These are phyloP conservation scores for Venusia cambrica DNA, from an alignment of 2,888 invertebrate species.

Conservation along the genomic window DNA sequence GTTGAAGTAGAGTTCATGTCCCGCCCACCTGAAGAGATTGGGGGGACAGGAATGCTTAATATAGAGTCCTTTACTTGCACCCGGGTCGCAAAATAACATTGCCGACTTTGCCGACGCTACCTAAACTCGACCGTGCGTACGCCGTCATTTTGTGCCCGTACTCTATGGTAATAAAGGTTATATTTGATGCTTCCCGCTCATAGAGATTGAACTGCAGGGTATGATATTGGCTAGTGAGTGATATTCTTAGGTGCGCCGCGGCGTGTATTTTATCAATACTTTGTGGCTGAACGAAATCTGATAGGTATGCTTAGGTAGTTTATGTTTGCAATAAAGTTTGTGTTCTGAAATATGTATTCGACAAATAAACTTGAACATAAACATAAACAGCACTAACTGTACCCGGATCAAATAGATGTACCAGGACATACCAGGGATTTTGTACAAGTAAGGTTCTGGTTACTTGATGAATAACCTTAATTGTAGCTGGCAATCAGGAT, in stretches of 20 bases:
- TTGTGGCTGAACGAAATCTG: constrained; percentile 20
- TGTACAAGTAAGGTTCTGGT: no score
- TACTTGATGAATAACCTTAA: no score
- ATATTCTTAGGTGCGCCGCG: constrained; percentile 28
- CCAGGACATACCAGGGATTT: no score
- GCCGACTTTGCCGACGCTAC: constrained; percentile 56
- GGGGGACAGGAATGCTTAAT: constrained; percentile 77
- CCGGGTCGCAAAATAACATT: constrained; percentile 71
- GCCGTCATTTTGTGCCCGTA: constrained; percentile 39
- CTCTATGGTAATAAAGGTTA: constrained; percentile 35
- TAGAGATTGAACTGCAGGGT: constrained; percentile 27
- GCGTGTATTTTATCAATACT: constrained; percentile 26
- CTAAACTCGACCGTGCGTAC: constrained; percentile 39
- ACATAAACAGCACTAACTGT: no score
- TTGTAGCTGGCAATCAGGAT: no score
- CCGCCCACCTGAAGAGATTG: constrained; percentile 73
- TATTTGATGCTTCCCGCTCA: constrained; percentile 34
- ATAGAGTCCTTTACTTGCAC: constrained; percentile 76
- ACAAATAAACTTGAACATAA: no score
- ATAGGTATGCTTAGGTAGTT: constrained; percentile 11
- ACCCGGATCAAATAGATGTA: no score
- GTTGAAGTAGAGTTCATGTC: constrained; percentile 70
- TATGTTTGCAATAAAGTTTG: constrained; percentile 20
- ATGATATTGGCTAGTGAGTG: constrained; percentile 28
- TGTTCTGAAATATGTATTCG: constrained; percentile 5